Evolutionary conservation across 2,888 invertebrate species (phyloP).

Genomic region (Aleiodes leptofemur): DNA sequence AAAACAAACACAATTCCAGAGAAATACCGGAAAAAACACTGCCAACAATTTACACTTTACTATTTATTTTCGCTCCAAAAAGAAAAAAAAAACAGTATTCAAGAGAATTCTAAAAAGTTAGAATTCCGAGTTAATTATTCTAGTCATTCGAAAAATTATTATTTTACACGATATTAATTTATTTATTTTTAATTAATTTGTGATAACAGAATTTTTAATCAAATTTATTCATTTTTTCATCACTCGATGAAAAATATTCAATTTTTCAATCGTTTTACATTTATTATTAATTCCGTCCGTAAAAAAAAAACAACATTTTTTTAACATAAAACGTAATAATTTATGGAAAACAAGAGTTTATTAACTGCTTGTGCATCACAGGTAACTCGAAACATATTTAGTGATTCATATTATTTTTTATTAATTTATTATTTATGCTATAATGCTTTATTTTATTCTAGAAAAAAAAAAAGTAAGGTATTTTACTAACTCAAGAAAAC

Average conservation of each 20-base stretch:
- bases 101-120: slow-evolving; percentile 17
- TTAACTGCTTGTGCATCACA: slow-evolving; percentile 28
- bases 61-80: slow-evolving; percentile 16
- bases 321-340: neutral
- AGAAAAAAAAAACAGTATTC: slow-evolving; percentile 27
- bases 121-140: slow-evolving; percentile 14
- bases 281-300: slow-evolving; percentile 17
- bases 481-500: slow-evolving; percentile 12
- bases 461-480: neutral
- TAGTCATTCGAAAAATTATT: neutral
- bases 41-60: neutral
- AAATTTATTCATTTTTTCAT: slow-evolving; percentile 30
- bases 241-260: slow-evolving; percentile 36
- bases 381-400: slow-evolving; percentile 13
- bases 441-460: slow-evolving; percentile 17
- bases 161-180: neutral
- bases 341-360: neutral
- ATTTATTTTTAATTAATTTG: slow-evolving; percentile 8
- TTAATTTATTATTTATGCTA: slow-evolving; percentile 24
- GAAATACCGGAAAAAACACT: slow-evolving; percentile 5
- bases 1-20: slow-evolving; percentile 7
- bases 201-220: slow-evolving; percentile 15
- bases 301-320: neutral
- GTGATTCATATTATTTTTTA: slow-evolving; percentile 20
- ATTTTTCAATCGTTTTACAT: slow-evolving; percentile 44